A percentile compares a stretch with the other conserved stretches of the same genome.
These are phyloP conservation scores for Dasysyrphus tricinctus DNA, from an alignment of 2,888 invertebrate species.

Conservation along the genomic window DNA sequence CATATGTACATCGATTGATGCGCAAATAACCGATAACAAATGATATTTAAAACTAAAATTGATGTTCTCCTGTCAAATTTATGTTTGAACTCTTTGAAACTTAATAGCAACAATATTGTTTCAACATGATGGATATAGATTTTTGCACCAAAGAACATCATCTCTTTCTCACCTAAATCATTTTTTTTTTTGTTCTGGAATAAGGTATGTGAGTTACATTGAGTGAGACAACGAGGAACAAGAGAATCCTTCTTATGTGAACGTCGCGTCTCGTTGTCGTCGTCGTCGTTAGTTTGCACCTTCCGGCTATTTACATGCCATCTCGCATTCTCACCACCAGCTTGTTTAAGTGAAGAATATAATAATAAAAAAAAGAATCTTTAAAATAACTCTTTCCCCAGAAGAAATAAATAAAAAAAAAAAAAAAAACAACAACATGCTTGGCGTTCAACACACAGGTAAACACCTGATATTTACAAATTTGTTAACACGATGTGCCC, in stretches of 20 bases:
- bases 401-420: conserved; percentile 30
- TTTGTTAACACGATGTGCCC: conserved; percentile 78
- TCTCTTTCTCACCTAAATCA: conserved; percentile 6
- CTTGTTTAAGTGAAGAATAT: conserved; percentile 28
- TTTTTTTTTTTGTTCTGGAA: conserved; percentile 5
- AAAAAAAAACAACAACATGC: conserved; percentile 31
- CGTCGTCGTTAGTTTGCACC: conserved; percentile 43
- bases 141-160: conserved; percentile 36
- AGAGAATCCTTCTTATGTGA: conserved; percentile 61
- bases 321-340: conserved; percentile 55
- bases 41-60: conserved; percentile 59
- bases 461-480: conserved; percentile 81
- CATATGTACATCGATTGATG: conserved; percentile 10
- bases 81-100: conserved; percentile 39
- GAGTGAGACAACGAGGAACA: conserved; percentile 7
- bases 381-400: conserved; percentile 29
- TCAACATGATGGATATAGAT: conserved; percentile 29
- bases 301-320: conserved; percentile 66
- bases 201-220: not conserved
- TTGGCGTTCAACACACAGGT: conserved; percentile 65
- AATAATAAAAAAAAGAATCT: conserved; percentile 26
- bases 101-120: conserved; percentile 42
- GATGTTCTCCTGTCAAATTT: conserved; percentile 58
- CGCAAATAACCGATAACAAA: conserved; percentile 50
- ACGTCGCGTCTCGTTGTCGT: conserved; percentile 22